phyloP scores from a whole-genome alignment of 2,888 invertebrate genomes.

The Calephelis perditalis region DNA sequence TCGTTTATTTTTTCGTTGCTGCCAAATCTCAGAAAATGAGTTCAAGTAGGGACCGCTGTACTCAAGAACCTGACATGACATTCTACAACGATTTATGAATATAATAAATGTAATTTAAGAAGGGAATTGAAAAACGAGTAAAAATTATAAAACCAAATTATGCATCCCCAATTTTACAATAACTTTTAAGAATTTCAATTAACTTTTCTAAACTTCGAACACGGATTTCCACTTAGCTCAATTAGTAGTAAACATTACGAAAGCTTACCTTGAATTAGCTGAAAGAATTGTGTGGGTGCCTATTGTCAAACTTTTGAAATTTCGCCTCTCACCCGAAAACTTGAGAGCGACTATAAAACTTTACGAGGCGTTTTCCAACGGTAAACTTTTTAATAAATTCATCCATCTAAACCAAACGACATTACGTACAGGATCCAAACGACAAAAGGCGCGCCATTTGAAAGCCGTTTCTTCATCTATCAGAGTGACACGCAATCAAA shows the following conservation, averaged over 20 bases:
- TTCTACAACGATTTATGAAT: no score
- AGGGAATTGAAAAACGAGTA: no score
- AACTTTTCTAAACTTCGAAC: background rate
- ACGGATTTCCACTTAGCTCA: constrained; percentile 7
- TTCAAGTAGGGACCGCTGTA: no score
- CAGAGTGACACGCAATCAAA: constrained; percentile 76
- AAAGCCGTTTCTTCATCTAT: constrained; percentile 69
- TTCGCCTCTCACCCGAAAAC: constrained; percentile 41
- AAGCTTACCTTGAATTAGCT: constrained; percentile 34
- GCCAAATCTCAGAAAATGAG: no score
- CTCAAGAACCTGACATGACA: no score
- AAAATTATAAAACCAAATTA: no score
- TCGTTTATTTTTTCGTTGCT: no score
- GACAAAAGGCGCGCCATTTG: constrained; percentile 64
- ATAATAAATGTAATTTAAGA: no score
- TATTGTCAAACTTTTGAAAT: constrained; percentile 49
- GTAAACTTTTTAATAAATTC: constrained; percentile 72
- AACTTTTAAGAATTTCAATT: background rate
- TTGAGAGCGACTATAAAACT: constrained; percentile 60
- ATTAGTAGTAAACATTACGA: constrained; percentile 15
- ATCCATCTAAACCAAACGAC: constrained; percentile 54
- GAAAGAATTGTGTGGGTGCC: constrained; percentile 38
- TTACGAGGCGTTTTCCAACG: constrained; percentile 39
- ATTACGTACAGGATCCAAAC: constrained; percentile 53
- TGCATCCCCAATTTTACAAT: background rate